A percentile compares a stretch with the other conserved stretches of the same genome.
Conservation (phyloP, 92 coral and sea anemone genomes). For the Palythoa grandis region DNA sequence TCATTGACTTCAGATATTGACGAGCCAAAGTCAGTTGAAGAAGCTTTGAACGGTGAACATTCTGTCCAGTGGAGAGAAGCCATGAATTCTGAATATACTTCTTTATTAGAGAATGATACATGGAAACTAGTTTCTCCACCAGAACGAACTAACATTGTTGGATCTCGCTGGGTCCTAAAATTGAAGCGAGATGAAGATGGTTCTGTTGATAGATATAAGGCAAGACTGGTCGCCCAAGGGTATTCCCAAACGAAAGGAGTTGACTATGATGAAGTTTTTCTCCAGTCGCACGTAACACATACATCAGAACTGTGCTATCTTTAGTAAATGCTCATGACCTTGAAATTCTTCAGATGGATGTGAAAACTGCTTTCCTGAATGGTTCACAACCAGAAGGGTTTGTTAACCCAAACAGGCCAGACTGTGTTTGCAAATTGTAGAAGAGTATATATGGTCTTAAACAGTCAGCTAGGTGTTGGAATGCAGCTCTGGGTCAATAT, state of each 20-base stretch:
- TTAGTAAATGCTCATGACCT: conserved; percentile 64
- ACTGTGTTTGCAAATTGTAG: conserved; percentile 56
- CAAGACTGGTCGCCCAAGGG: conserved; percentile 71
- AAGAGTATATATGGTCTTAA: conserved; percentile 46
- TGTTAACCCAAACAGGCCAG: conserved; percentile 69
- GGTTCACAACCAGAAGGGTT: conserved; percentile 63
- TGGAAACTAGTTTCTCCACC: conserved; percentile 72
- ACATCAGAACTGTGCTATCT: conserved; percentile 61
- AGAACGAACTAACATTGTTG: conserved; percentile 54
- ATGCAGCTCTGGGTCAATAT: conserved; percentile 47
- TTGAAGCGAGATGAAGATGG: conserved; percentile 65
- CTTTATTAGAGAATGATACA: conserved; percentile 57
- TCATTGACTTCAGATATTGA: conserved; percentile 62
- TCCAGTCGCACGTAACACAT: conserved; percentile 63
- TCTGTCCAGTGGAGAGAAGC: conserved; percentile 66
- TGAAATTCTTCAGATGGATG: conserved; percentile 63
- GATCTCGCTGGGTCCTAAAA: conserved; percentile 72
- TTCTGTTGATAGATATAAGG: conserved; percentile 56
- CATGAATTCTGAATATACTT: conserved; percentile 53
- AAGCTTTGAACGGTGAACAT: conserved; percentile 67
- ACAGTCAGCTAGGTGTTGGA: conserved; percentile 69
- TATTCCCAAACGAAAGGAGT: conserved; percentile 72
- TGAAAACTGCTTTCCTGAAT: conserved; percentile 53
- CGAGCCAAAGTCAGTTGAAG: conserved; percentile 68
- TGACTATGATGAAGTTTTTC: conserved; percentile 67